Evolutionary conservation across 2,888 invertebrate genomes (phyloP).

Genomic region (Agonopterix arenella): DNA sequence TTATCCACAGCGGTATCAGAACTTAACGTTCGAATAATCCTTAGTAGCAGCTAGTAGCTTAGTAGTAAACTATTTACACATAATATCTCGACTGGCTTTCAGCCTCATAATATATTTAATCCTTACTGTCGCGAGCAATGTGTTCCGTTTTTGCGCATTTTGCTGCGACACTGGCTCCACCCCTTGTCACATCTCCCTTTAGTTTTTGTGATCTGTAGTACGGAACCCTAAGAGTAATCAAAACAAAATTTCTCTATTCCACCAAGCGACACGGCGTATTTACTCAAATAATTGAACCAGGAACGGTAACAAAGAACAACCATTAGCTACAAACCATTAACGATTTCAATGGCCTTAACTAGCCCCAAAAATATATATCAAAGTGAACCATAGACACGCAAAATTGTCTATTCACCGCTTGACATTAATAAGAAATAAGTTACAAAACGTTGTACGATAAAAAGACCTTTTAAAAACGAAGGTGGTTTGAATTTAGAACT

Average conservation of each 20-base stretch:
- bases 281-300: slow-evolving; percentile 21
- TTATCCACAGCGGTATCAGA: too few relatives aligned
- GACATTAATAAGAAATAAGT: slow-evolving; percentile 6
- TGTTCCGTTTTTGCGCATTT: too few relatives aligned
- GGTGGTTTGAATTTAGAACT: slow-evolving; percentile 1
- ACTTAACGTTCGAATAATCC: too few relatives aligned
- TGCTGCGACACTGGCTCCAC: too few relatives aligned
- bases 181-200: too few relatives aligned
- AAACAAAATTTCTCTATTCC: slow-evolving; percentile 20
- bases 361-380: slow-evolving; percentile 13
- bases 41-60: too few relatives aligned
- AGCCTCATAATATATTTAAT: too few relatives aligned
- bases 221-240: background rate
- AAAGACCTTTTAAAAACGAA: background rate
- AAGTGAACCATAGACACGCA: slow-evolving; percentile 22
- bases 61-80: too few relatives aligned
- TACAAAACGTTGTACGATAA: background rate
- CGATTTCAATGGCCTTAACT: slow-evolving; percentile 23
- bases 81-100: too few relatives aligned
- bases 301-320: slow-evolving; percentile 8
- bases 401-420: slow-evolving; percentile 17
- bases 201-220: too few relatives aligned
- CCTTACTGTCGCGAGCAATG: too few relatives aligned
- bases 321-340: slow-evolving; percentile 19
- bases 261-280: slow-evolving; percentile 8